Conservation (phyloP, 2,888 invertebrate genomes). For the Galeopsomyia nigrocyanea region DNA sequence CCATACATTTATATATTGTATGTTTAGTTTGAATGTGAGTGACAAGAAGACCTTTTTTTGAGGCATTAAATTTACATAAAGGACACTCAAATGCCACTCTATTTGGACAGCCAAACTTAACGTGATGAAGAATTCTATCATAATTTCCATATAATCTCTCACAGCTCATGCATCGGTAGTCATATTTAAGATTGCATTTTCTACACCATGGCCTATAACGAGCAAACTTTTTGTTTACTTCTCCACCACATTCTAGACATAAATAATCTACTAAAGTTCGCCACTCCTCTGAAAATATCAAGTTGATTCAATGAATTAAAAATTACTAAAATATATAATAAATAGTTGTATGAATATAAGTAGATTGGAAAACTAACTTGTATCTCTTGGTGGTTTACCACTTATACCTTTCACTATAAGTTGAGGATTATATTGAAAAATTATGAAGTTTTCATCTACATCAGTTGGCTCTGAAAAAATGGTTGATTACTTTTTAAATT, state of each 20-base stretch:
- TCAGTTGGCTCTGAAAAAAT: too few species aligned
- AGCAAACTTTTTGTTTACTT: conserved; percentile 11
- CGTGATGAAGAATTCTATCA: neutral
- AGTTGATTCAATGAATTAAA: too few species aligned
- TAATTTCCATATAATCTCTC: conserved; percentile 5
- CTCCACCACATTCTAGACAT: conserved; percentile 5
- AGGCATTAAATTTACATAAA: neutral
- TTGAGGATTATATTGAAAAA: too few species aligned
- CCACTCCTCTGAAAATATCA: too few species aligned
- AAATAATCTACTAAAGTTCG: neutral
- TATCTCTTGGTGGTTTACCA: too few species aligned
- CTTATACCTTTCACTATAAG: too few species aligned
- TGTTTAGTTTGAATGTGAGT: conserved; percentile 12
- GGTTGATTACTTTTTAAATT: too few species aligned
- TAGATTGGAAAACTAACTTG: too few species aligned
- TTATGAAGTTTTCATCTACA: too few species aligned
- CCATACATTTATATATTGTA: conserved; percentile 19
- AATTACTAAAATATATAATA: too few species aligned
- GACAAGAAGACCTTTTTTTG: neutral
- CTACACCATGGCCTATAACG: conserved; percentile 4
- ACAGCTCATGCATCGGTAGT: conserved; percentile 1
- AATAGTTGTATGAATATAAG: too few species aligned
- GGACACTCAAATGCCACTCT: neutral
- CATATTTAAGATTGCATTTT: conserved; percentile 14
- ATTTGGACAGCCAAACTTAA: neutral